A percentile compares a stretch with the other conserved stretches of the same genome.
Conservation (phyloP, 2,113 vertebrate species). For the Vidua macroura region DNA sequence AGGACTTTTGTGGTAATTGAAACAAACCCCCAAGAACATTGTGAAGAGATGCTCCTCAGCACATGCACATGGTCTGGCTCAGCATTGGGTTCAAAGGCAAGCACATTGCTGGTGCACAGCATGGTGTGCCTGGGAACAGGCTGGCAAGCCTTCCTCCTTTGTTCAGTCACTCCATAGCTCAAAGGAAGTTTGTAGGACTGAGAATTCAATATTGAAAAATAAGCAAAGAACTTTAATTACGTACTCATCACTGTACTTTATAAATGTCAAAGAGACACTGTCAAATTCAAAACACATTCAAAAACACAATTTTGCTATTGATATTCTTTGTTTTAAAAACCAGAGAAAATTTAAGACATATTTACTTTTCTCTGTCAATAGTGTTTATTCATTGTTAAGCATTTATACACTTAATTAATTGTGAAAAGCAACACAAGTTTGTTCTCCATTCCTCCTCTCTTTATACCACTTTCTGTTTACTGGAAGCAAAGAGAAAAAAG, state of each 20-base stretch:
- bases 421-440: neutral
- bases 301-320: slow-evolving; percentile 31
- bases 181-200: neutral
- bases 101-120: neutral
- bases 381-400: slow-evolving; percentile 25
- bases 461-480: neutral
- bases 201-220: slow-evolving; percentile 35
- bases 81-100: neutral
- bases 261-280: slow-evolving; percentile 48
- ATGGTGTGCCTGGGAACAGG: neutral
- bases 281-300: slow-evolving; percentile 54
- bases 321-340: slow-evolving; percentile 38
- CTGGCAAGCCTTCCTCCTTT: neutral
- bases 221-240: slow-evolving; percentile 36
- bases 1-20: neutral
- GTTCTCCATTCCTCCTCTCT: neutral
- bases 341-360: neutral
- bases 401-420: slow-evolving; percentile 17
- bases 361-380: slow-evolving; percentile 40
- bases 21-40: neutral
- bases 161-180: neutral
- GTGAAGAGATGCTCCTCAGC: neutral
- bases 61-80: neutral
- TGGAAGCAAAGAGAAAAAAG: neutral
- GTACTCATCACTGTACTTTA: slow-evolving; percentile 15